These are phyloP conservation scores for Patella ulyssiponensis DNA, from an alignment of 2,888 invertebrate genomes.

Conservation along the genomic window DNA sequence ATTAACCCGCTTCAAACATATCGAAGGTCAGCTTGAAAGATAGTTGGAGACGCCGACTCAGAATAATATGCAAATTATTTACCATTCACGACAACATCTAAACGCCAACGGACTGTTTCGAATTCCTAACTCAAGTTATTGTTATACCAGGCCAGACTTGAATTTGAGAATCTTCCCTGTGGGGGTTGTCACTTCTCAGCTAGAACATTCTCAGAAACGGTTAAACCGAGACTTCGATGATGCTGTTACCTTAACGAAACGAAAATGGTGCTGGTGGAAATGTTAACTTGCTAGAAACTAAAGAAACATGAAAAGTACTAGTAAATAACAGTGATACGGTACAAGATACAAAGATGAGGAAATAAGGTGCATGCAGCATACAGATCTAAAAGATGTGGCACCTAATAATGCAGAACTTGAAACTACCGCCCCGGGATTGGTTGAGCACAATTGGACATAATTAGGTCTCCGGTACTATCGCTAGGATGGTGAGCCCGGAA, in stretches of 20 bases:
- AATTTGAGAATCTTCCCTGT: slow-evolving; percentile 17
- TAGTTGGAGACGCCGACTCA: slow-evolving; percentile 42
- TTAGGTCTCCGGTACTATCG: neutral
- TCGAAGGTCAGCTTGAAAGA: slow-evolving; percentile 37
- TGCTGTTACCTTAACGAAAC: too few species aligned
- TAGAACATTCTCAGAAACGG: too few species aligned
- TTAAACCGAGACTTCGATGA: too few species aligned
- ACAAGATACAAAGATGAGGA: too few species aligned
- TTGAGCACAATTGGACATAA: neutral
- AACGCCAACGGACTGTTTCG: slow-evolving; percentile 34
- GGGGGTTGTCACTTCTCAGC: slow-evolving; percentile 25
- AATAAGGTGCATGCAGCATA: neutral
- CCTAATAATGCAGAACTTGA: neutral
- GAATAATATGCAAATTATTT: slow-evolving; percentile 33
- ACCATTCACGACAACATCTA: slow-evolving; percentile 17
- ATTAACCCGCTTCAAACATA: slow-evolving; percentile 36
- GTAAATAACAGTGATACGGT: too few species aligned
- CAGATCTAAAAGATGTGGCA: neutral
- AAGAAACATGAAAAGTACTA: too few species aligned
- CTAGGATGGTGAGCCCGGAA: neutral
- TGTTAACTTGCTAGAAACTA: too few species aligned
- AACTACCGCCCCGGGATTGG: neutral
- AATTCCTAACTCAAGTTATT: neutral
- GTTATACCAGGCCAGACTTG: neutral
- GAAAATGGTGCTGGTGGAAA: too few species aligned